phyloP scores from a whole-genome alignment of 1,140 invertebrate species.

The Bombus superbus region DNA sequence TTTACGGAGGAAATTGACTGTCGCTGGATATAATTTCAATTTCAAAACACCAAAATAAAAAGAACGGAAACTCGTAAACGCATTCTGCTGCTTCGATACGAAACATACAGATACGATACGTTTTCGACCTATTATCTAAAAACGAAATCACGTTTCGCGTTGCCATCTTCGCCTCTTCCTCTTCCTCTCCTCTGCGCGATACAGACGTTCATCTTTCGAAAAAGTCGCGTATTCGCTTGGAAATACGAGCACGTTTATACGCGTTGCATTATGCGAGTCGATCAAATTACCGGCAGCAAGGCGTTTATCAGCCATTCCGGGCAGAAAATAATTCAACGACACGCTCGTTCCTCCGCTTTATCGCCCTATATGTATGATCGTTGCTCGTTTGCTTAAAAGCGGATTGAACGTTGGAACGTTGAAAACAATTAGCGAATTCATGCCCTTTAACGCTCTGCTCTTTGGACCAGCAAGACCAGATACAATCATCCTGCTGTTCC shows the following conservation, averaged over 20 bases:
- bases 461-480: no score
- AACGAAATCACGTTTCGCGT: no score
- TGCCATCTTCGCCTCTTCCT: no score
- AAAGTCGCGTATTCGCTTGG: background rate
- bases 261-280: background rate
- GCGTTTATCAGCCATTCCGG: conserved; percentile 6
- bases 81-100: no score
- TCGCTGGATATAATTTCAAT: background rate
- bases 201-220: background rate
- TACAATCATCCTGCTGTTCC: no score
- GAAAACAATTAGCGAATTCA: no score
- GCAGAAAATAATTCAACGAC: conserved; percentile 2
- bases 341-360: background rate
- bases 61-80: no score
- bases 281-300: background rate
- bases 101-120: no score
- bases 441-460: no score
- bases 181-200: background rate
- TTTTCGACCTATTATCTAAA: no score
- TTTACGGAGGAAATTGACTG: background rate
- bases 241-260: background rate
- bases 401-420: background rate
- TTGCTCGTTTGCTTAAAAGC: background rate
- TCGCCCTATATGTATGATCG: no score
- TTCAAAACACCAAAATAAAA: no score